A percentile compares a stretch with the other conserved stretches of the same genome.
Evolutionary conservation across 2,113 vertebrate species (phyloP).

Genomic region (Nothocercus julius): DNA sequence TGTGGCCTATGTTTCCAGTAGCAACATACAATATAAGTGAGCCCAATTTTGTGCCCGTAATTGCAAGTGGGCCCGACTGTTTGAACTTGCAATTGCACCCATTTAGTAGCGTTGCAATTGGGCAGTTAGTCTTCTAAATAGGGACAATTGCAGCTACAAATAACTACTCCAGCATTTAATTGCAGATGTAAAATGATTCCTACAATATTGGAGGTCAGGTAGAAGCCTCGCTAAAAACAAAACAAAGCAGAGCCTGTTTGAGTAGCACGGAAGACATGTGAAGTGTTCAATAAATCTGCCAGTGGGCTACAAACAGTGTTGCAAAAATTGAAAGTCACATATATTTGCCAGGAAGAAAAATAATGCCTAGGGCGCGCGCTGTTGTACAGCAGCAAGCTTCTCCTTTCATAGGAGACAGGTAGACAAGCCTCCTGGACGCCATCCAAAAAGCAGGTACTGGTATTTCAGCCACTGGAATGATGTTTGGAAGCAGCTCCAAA

Average conservation of each 20-base stretch:
- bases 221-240: slow-evolving; percentile 8
- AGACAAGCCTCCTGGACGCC: not conserved
- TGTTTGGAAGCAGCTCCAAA: not conserved
- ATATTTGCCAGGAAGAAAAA: not conserved
- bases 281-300: slow-evolving; percentile 37
- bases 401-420: slow-evolving; percentile 4
- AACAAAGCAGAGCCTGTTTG: not conserved
- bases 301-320: not conserved
- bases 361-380: not conserved
- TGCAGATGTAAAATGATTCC: slow-evolving; percentile 47
- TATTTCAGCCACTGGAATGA: not conserved
- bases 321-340: not conserved
- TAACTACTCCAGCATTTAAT: slow-evolving; percentile 61
- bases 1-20: slow-evolving; percentile 19
- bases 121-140: slow-evolving; percentile 71
- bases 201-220: slow-evolving; percentile 51
- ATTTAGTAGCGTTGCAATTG: slow-evolving; percentile 64
- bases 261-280: not conserved
- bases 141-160: slow-evolving; percentile 62
- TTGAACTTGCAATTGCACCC: slow-evolving; percentile 63
- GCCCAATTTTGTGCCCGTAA: slow-evolving; percentile 46
- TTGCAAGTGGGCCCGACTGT: slow-evolving; percentile 41
- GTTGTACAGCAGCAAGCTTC: not conserved
- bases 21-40: not conserved
- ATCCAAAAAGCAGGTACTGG: not conserved